phyloP scores from a whole-genome alignment of 2,888 invertebrate genomes.

The Escarpia spicata region DNA sequence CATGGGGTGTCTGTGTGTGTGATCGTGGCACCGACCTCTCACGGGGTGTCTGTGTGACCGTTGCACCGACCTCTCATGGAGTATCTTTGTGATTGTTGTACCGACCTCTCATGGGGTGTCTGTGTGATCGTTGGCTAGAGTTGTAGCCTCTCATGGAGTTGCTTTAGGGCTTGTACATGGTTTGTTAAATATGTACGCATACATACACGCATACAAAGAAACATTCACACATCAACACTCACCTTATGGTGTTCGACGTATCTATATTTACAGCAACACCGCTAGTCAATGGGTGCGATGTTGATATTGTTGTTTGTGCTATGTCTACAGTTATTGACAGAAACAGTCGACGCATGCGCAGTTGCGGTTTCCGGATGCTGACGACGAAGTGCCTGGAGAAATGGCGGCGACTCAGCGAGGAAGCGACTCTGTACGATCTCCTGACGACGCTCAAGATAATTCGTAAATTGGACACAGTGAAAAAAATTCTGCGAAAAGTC shows the following conservation, averaged over 20 bases:
- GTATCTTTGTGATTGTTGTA: no score
- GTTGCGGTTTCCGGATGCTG: conserved; percentile 41
- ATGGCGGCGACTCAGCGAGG: conserved; percentile 53
- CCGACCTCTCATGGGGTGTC: no score
- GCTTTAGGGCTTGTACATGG: no score
- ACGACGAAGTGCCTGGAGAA: conserved; percentile 53
- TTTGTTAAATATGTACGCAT: no score
- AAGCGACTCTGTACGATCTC: conserved; percentile 49
- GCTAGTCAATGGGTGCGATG: neutral
- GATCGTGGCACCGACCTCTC: no score
- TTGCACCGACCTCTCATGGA: no score
- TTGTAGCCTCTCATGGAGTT: no score
- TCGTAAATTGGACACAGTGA: conserved; percentile 48
- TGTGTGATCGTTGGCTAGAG: no score
- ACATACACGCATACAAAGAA: no score
- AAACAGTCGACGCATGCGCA: conserved; percentile 34
- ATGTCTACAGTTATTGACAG: conserved; percentile 42
- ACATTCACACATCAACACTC: no score
- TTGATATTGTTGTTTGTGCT: neutral
- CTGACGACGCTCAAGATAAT: conserved; percentile 48
- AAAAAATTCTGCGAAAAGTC: conserved; percentile 46
- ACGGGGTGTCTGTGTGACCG: no score
- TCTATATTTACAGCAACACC: neutral
- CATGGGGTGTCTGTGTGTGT: no score
- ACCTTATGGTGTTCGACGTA: neutral